Evolutionary conservation across 2,797 vertebrate genomes (phyloP).

Genomic region (Gorsachius magnificus): DNA sequence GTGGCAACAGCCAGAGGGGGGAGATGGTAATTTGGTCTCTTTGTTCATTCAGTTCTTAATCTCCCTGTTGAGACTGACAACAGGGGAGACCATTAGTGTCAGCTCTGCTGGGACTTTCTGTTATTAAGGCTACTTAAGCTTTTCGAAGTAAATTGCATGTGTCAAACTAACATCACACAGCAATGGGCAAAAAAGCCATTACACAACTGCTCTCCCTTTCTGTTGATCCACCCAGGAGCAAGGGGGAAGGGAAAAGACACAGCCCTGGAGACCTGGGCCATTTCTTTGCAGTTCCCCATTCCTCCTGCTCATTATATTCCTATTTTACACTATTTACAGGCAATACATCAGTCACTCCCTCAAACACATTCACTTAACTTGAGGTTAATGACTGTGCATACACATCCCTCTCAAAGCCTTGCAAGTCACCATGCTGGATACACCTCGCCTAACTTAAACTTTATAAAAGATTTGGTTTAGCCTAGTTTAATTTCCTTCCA

Average conservation of each 20-base stretch:
- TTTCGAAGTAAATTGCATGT: slow-evolving; percentile 43
- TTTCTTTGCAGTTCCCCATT: neutral
- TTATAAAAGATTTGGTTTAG: neutral
- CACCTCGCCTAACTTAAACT: neutral
- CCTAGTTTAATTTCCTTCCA: neutral
- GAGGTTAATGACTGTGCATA: neutral
- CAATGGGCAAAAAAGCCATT: slow-evolving; percentile 9
- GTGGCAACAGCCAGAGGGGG: neutral
- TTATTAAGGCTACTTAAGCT: slow-evolving; percentile 59
- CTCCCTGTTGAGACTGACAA: slow-evolving; percentile 37
- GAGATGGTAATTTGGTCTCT: slow-evolving; percentile 24
- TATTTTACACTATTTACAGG: neutral
- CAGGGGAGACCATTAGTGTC: slow-evolving; percentile 39
- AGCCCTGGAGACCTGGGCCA: neutral
- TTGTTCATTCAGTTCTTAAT: slow-evolving; percentile 35
- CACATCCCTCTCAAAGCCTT: neutral
- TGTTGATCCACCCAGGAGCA: neutral
- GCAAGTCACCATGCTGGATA: neutral
- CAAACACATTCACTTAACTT: neutral
- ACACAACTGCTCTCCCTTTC: neutral
- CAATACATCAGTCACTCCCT: neutral
- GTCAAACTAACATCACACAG: slow-evolving; percentile 25
- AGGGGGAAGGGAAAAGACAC: slow-evolving; percentile 6
- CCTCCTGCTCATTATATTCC: neutral
- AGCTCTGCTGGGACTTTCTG: slow-evolving; percentile 31